A percentile compares a stretch with the other conserved stretches of the same genome.
Evolutionary conservation across 2,888 invertebrate genomes (phyloP).

Genomic region (Luperina testacea): DNA sequence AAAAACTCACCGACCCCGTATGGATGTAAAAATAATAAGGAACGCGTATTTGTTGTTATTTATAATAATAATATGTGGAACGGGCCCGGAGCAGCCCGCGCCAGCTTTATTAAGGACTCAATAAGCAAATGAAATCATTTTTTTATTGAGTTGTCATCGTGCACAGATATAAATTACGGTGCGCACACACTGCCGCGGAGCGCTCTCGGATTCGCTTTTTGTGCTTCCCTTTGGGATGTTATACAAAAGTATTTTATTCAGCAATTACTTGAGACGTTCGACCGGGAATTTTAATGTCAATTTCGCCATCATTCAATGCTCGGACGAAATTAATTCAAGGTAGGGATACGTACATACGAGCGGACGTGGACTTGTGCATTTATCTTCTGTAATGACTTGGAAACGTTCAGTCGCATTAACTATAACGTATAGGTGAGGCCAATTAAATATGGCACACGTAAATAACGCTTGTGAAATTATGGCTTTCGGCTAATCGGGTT

Average conservation of each 20-base stretch:
- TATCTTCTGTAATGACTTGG: conserved; percentile 86
- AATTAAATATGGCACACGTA: conserved; percentile 85
- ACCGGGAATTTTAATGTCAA: conserved; percentile 89
- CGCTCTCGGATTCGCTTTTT: conserved; percentile 81
- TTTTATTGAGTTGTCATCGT: conserved; percentile 90
- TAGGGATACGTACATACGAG: conserved; percentile 75
- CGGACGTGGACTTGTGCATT: conserved; percentile 75
- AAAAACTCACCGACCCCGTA: conserved; percentile 72
- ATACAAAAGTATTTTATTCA: conserved; percentile 89
- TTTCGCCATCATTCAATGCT: conserved; percentile 89
- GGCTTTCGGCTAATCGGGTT: conserved; percentile 76
- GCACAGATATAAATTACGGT: conserved; percentile 87
- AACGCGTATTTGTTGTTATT: conserved; percentile 84
- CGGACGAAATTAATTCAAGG: conserved; percentile 87
- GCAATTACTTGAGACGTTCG: conserved; percentile 89
- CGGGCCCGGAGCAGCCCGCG: conserved; percentile 76
- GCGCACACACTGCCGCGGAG: conserved; percentile 79
- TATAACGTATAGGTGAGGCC: conserved; percentile 83
- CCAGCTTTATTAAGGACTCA: conserved; percentile 89
- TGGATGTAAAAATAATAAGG: conserved; percentile 80
- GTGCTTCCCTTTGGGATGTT: conserved; percentile 87
- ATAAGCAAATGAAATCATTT: conserved; percentile 90
- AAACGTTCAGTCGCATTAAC: conserved; percentile 82
- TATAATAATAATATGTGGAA: conserved; percentile 85
- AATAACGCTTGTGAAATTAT: conserved; percentile 80